Conservation (phyloP, 2,797 vertebrate genomes). For the Sebastes diaconus region DNA sequence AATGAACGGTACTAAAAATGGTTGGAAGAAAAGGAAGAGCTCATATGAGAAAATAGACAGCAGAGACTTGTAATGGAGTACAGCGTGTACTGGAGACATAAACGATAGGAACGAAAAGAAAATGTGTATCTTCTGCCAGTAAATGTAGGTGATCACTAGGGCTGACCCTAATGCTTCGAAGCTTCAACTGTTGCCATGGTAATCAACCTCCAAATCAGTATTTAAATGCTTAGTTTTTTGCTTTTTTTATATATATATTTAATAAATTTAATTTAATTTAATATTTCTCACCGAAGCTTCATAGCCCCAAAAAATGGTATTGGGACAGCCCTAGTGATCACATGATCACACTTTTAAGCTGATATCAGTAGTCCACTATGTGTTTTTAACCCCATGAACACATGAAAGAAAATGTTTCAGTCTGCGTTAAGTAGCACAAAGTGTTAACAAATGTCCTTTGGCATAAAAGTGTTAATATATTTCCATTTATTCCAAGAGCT, state of each 20-base stretch:
- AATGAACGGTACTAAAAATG: slow-evolving; percentile 8
- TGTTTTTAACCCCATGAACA: background rate
- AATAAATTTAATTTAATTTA: too few species aligned
- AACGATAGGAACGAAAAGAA: background rate
- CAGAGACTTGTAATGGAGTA: background rate
- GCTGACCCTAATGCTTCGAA: too few species aligned
- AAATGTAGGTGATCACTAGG: background rate
- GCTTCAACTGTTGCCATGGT: too few species aligned
- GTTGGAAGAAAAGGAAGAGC: background rate
- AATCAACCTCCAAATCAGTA: too few species aligned
- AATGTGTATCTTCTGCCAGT: background rate
- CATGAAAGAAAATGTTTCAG: background rate
- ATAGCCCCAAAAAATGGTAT: too few species aligned
- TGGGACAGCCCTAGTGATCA: too few species aligned
- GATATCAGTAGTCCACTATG: background rate
- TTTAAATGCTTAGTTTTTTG: too few species aligned
- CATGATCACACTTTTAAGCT: background rate
- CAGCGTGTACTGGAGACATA: background rate
- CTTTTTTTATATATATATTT: too few species aligned
- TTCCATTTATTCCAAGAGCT: slow-evolving; percentile 14
- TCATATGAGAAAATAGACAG: slow-evolving; percentile 19
- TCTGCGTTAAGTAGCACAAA: background rate
- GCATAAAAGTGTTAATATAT: background rate
- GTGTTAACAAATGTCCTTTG: background rate
- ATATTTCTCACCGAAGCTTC: too few species aligned